Conservation (phyloP, 2,113 vertebrate genomes). For the Caranx melampygus region DNA sequence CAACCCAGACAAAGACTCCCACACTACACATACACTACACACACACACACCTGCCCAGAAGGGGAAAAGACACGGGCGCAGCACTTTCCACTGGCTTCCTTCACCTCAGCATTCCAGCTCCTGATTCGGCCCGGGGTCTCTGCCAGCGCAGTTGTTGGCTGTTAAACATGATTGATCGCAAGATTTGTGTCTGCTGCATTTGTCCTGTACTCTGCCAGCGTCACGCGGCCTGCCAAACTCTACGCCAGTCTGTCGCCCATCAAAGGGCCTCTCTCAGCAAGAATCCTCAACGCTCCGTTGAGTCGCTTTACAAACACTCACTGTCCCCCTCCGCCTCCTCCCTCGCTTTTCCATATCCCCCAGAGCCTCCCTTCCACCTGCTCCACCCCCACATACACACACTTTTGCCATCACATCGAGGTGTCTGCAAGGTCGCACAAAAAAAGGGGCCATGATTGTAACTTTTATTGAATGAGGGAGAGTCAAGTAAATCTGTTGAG, state of each 20-base stretch:
- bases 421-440: constrained; percentile 3
- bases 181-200: constrained; percentile 61
- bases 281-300: constrained; percentile 57
- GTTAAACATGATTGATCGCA: constrained; percentile 73
- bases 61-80: constrained; percentile 26
- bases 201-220: constrained; percentile 42
- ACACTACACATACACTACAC: not conserved
- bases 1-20: not conserved
- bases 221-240: constrained; percentile 56
- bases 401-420: not conserved
- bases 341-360: not conserved
- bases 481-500: constrained; percentile 42
- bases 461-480: constrained; percentile 46
- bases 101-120: constrained; percentile 54
- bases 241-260: constrained; percentile 40
- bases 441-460: constrained; percentile 2
- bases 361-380: not conserved
- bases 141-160: constrained; percentile 53
- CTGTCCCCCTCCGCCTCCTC: not conserved
- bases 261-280: constrained; percentile 71
- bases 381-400: not conserved
- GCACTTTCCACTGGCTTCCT: constrained; percentile 53
- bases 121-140: constrained; percentile 39
- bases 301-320: constrained; percentile 48
- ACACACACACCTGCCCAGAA: not conserved